Percentiles rank a stretch among this genome's conserved stretches.
Conservation (phyloP, 2,113 vertebrate genomes). For the Myrmophylax atrothorax region DNA sequence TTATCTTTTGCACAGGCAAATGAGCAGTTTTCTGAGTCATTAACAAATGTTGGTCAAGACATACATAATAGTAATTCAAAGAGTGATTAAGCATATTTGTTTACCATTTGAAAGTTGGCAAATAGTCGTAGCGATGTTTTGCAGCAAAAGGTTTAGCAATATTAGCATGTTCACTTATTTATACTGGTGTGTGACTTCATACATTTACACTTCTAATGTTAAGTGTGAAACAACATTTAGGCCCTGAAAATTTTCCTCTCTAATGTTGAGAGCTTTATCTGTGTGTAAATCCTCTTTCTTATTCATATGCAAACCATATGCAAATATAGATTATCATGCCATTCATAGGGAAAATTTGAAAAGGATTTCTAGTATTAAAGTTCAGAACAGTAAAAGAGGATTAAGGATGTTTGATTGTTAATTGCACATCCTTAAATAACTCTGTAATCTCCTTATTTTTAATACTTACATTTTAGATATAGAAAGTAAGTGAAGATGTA, state of each 20-base stretch:
- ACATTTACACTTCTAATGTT: neutral
- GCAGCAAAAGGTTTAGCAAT: neutral
- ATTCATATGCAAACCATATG: constrained; percentile 10
- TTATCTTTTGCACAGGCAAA: neutral
- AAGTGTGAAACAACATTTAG: neutral
- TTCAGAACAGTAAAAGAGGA: constrained; percentile 8
- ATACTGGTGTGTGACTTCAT: neutral
- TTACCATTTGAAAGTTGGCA: neutral
- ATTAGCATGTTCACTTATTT: neutral
- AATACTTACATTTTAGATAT: neutral
- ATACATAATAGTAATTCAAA: neutral
- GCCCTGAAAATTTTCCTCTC: neutral
- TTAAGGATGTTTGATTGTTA: constrained; percentile 18
- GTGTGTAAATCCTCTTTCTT: neutral
- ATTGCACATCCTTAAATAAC: constrained; percentile 7
- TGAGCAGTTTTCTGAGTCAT: neutral
- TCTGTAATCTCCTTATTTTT: constrained; percentile 26
- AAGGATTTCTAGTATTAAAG: constrained; percentile 8
- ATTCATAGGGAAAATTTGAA: neutral
- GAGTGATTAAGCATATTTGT: neutral
- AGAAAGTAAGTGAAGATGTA: neutral
- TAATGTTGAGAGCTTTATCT: neutral
- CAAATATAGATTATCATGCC: constrained; percentile 9
- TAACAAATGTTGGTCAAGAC: neutral
- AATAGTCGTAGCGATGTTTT: neutral